Conservation (phyloP, 2,888 invertebrate genomes). For the Camponotus fellah region DNA sequence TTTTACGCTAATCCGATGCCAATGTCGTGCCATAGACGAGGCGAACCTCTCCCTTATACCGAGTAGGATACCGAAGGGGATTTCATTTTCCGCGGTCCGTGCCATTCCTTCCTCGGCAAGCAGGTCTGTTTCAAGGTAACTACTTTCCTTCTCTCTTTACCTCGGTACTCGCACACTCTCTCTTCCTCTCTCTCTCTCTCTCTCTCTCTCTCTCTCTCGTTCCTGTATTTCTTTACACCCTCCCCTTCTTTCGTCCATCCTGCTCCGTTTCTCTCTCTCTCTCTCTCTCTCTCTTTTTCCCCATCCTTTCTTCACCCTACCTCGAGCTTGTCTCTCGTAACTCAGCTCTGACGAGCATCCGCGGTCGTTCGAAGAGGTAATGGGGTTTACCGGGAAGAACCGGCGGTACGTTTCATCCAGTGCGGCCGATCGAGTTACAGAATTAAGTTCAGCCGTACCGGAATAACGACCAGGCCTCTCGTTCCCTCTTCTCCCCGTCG, state of each 20-base stretch:
- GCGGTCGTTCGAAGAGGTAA: conserved; percentile 72
- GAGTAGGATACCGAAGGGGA: conserved; percentile 65
- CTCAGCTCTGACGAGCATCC: conserved; percentile 73
- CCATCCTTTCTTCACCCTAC: conserved; percentile 4
- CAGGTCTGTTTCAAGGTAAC: conserved; percentile 70
- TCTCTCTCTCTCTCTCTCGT: conserved; percentile 23
- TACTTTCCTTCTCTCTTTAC: conserved; percentile 47
- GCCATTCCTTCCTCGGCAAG: conserved; percentile 62
- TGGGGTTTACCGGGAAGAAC: conserved; percentile 73
- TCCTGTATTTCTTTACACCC: conserved; percentile 36
- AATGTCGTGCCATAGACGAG: conserved; percentile 76
- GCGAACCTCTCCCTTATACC: conserved; percentile 70
- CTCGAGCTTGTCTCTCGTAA: conserved; percentile 66
- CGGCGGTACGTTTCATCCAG: conserved; percentile 72
- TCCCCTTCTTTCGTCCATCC: background rate
- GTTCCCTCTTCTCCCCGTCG: conserved; percentile 28
- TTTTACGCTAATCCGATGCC: conserved; percentile 82
- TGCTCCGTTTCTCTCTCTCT: background rate
- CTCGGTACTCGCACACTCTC: conserved; percentile 28
- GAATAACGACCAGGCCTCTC: conserved; percentile 72
- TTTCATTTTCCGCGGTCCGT: conserved; percentile 73
- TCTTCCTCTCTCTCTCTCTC: conserved; percentile 25
- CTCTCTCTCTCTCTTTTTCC: background rate
- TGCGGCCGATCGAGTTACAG: conserved; percentile 75
- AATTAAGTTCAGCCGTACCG: conserved; percentile 76